These are phyloP conservation scores for Neodiprion pinetum DNA, from an alignment of 1,140 invertebrate species.

Conservation along the genomic window DNA sequence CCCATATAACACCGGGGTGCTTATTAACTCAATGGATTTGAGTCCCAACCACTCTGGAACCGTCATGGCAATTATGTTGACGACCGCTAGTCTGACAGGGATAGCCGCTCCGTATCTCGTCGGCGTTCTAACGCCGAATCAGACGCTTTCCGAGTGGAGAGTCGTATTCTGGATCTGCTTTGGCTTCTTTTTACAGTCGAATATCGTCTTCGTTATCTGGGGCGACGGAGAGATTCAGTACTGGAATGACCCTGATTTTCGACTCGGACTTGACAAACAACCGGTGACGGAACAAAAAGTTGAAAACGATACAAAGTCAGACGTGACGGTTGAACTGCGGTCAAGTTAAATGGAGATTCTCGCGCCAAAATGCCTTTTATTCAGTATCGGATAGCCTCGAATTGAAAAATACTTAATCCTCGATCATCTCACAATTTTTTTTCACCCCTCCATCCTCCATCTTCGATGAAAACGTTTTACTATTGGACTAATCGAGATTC, in stretches of 20 bases:
- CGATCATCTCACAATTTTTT: too few species aligned
- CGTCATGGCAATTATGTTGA: constrained; percentile 69
- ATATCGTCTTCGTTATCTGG: constrained; percentile 73
- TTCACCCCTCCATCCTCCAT: too few species aligned
- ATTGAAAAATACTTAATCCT: too few species aligned
- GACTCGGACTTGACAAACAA: background rate
- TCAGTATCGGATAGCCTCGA: too few species aligned
- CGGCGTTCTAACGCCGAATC: constrained; percentile 69
- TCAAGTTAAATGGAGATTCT: too few species aligned
- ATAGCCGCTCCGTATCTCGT: constrained; percentile 61
- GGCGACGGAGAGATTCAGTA: constrained; percentile 73
- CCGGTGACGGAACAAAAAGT: too few species aligned
- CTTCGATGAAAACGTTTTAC: too few species aligned
- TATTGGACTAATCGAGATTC: too few species aligned
- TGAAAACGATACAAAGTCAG: too few species aligned
- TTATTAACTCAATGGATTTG: constrained; percentile 76
- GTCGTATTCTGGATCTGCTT: constrained; percentile 81
- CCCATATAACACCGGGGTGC: constrained; percentile 53
- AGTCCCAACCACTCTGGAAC: constrained; percentile 77
- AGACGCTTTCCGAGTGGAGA: constrained; percentile 76
- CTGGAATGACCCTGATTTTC: constrained; percentile 64
- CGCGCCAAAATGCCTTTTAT: too few species aligned
- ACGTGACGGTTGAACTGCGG: too few species aligned
- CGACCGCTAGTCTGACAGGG: constrained; percentile 22
- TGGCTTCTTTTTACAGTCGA: constrained; percentile 73